phyloP scores from a whole-genome alignment of 2,888 invertebrate genomes.

The Dione juno region DNA sequence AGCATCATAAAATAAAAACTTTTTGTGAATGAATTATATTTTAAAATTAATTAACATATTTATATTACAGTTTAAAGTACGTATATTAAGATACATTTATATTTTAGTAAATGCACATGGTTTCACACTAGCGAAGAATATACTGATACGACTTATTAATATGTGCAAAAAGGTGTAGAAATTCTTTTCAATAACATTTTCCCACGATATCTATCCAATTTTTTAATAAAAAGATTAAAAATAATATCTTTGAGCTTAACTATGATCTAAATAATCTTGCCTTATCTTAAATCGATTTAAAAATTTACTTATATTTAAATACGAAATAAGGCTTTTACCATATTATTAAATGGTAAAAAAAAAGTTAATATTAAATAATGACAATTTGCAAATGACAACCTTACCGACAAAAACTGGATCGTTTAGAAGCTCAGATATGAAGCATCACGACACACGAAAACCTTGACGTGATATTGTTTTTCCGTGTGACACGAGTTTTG shows the following conservation, averaged over 20 bases:
- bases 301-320: not conserved
- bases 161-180: no score
- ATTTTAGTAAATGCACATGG: not conserved
- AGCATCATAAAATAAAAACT: not conserved
- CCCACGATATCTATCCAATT: no score
- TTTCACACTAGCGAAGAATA: no score
- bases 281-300: not conserved
- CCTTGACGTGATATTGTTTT: conserved; percentile 41
- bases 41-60: not conserved
- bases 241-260: no score
- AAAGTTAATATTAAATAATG: not conserved
- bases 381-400: not conserved
- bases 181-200: no score
- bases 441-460: conserved; percentile 46
- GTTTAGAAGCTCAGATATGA: conserved; percentile 26
- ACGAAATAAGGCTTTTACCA: not conserved
- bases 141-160: no score
- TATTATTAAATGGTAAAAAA: not conserved
- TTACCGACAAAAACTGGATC: conserved; percentile 34
- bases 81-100: not conserved
- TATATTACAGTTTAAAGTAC: not conserved
- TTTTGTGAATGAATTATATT: not conserved
- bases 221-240: no score
- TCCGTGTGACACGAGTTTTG: conserved; percentile 60
- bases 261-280: not conserved